Percentiles rank a stretch among this genome's conserved stretches.
phyloP scores from a whole-genome alignment of 2,113 vertebrate genomes.

The Oreochromis niloticus region DNA sequence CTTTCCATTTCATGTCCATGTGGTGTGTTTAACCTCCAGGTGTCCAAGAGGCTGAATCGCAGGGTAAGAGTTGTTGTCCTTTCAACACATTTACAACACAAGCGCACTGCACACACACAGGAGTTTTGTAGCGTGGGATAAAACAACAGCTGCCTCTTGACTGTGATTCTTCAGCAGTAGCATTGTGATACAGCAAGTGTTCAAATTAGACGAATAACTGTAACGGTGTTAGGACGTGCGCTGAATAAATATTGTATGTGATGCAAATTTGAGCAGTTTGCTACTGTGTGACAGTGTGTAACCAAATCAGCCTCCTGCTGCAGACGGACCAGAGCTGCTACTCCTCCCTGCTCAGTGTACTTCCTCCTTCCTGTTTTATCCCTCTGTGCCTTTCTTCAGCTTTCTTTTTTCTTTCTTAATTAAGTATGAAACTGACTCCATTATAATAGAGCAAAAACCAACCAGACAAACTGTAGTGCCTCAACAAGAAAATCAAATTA shows the following conservation, averaged over 20 bases:
- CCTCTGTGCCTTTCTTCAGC: not conserved
- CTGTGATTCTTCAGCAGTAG: not conserved
- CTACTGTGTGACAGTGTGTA: not conserved
- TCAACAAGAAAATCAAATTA: not conserved
- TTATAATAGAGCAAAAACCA: not conserved
- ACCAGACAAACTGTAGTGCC: rapidly evolving
- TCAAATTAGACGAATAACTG: not conserved
- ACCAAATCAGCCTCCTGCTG: not conserved
- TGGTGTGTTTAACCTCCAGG: conserved; percentile 25
- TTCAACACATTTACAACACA: not conserved
- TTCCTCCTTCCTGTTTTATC: not conserved
- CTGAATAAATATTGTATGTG: rapidly evolving
- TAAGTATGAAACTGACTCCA: not conserved
- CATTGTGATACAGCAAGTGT: rapidly evolving
- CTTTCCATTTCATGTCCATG: not conserved
- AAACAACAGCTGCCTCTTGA: not conserved
- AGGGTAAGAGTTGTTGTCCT: conserved; percentile 41
- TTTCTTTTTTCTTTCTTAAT: not conserved
- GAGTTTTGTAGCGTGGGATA: not conserved
- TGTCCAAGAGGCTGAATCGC: conserved; percentile 30
- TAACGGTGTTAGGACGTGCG: too few species aligned
- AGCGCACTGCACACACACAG: not conserved
- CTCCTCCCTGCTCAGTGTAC: not conserved
- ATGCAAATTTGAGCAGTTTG: not conserved
- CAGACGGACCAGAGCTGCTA: not conserved